Base-by-base conservation (phyloP, 2,888 invertebrate genomes). In the Drosophila pegasa region DNA sequence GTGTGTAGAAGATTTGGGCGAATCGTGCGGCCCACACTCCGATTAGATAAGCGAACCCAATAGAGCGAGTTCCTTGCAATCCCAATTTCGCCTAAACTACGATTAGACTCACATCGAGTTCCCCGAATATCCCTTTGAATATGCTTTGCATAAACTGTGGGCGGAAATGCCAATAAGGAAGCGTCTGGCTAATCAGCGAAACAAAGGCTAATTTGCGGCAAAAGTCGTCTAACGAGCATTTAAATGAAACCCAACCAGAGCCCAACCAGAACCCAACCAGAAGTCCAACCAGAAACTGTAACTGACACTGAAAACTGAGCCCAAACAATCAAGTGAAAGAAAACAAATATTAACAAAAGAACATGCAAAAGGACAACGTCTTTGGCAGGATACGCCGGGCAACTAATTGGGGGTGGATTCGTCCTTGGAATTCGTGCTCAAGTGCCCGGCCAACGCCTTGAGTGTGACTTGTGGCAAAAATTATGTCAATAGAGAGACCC, bases 371-470 rank as follows among this genome's bases (percentile, higher is more conserved):
- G 61, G 64, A 61, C 71, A 75, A 38, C 75, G 75, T 75, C 75
- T 74, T 74, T 62, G 59, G 27, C 54, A 65, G 58, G 45, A 56
- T 45, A 40, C 47, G 56, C 50, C 2, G 25, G 41, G 37, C 70
- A 63, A 58, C 86, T 86, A 82, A 89, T 88, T 88, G 89, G 85
- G 85, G 85, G 85, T 88, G 72, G 85, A 85, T 77, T 79, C 69
- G 70, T 74, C 83, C 72, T 79, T 41, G 50, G 64, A 43, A 61
- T 54, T 69, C 52, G 63, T 54, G 51, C 81, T 70, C 70, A 77
- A 89, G 86, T 88, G 89, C 75, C 78, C 75, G 75, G 66, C 74
- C 87, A 86, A 86, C 89, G 86, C 86, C 86, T 86, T 88, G 78
- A 80, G 86, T 86, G 89, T 86, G 83, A 86, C 84, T 77, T 77